Base-by-base conservation (phyloP, 2,888 invertebrate genomes). In the Chrysolina haemoptera region DNA sequence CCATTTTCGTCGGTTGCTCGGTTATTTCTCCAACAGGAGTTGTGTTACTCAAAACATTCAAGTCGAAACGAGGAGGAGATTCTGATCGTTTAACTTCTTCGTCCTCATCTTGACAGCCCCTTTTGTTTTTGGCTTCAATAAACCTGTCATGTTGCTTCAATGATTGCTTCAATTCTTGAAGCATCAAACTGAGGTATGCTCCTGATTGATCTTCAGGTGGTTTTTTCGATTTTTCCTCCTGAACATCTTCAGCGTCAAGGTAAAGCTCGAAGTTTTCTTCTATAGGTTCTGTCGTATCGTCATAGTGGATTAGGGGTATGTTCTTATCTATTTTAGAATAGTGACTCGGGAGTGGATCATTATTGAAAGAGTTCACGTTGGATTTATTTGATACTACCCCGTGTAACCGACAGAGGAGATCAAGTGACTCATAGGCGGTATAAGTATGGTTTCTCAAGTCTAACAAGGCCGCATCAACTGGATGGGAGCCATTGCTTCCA, bases 191-290 rank as follows among this genome's bases (percentile, higher is more conserved):
- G 41, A 81, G 68, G 71, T 81, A 80, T 2, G 65, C 72, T 10
- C 72, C 76, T 14, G 80, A 76, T 22, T 76, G 76, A 18, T 80
- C 76, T 8, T 73, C 70, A 40, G 40, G 46, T 22, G 68, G 27
- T 43, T 27, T 27, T n/a, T 41, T 63, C 40, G 66, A 65, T 12
- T 62, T 20, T 11, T 74, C 55, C 11, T 73, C 68, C 3, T 48
- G 48, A n/a, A 16, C 40, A 9, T 72, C 76, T 53, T 75, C 76
- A 41, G 73, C 76, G n/a, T 76, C 79, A 14, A 84, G 71, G 65
- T 79, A 83, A 9, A 83, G 67, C 65, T 83, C 83, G 43, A 76
- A 84, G 41, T 82, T 81, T 76, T 83, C 84, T 70, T 82, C 82
- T 9, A 72, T 5, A n/a, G 78, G 74, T 62, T 81, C 77, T 27